A percentile compares a stretch with the other conserved stretches of the same genome.
phyloP scores from a whole-genome alignment of 2,888 invertebrate genomes.

The Malacosoma neustria region DNA sequence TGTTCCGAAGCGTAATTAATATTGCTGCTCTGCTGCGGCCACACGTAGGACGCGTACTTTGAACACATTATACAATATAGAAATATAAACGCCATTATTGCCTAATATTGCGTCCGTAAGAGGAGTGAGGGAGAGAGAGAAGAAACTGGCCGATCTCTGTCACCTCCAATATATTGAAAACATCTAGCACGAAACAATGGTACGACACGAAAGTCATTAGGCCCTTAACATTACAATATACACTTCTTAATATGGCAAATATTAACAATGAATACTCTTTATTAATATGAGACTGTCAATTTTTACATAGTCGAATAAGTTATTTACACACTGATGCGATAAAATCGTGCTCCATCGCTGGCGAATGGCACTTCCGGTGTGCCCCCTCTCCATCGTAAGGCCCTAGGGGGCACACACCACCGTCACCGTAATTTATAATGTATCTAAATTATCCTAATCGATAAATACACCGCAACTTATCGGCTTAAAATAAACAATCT shows the following conservation, averaged over 20 bases:
- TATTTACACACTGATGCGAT: conserved; percentile 42
- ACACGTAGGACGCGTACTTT: conserved; percentile 27
- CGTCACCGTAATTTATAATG: conserved; percentile 25
- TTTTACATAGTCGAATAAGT: conserved; percentile 56
- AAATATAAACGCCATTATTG: conserved; percentile 31
- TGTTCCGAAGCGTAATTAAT: conserved; percentile 26
- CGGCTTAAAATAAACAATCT: conserved; percentile 22
- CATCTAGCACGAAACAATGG: conserved; percentile 51
- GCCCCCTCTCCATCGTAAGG: not conserved
- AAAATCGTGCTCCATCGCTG: conserved; percentile 35
- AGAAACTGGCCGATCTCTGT: conserved; percentile 29
- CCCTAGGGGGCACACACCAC: conserved; percentile 14
- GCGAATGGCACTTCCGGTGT: conserved; percentile 49
- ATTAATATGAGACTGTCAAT: conserved; percentile 57
- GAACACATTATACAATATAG: conserved; percentile 37
- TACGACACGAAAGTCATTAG: conserved; percentile 67
- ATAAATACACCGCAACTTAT: conserved; percentile 32
- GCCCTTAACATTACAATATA: conserved; percentile 67
- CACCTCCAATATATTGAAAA: conserved; percentile 32
- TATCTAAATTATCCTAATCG: conserved; percentile 40
- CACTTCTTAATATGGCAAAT: conserved; percentile 72
- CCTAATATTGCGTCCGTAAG: conserved; percentile 28
- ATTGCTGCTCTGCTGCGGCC: conserved; percentile 14
- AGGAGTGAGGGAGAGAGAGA: no score
- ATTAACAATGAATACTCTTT: conserved; percentile 62